Conservation (phyloP, 2,797 vertebrate genomes). For the Clarias laeviceps region DNA sequence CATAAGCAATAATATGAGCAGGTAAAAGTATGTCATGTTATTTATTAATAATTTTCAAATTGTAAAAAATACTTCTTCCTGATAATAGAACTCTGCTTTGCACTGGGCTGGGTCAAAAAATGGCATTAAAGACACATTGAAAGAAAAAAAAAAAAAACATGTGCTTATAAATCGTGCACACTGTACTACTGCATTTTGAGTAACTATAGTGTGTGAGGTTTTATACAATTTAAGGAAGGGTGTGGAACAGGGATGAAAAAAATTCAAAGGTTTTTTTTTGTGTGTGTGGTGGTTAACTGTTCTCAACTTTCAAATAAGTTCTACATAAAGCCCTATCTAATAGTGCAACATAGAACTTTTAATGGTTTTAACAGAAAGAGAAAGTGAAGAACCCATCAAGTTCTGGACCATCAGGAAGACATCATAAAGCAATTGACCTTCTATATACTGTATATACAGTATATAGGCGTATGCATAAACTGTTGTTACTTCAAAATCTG, state of each 20-base stretch:
- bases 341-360: background rate
- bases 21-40: background rate
- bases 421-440: background rate
- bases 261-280: background rate
- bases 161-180: background rate
- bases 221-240: background rate
- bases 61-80: too few species aligned
- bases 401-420: background rate
- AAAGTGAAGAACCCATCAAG: background rate
- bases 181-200: background rate
- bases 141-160: background rate
- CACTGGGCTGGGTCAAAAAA: background rate
- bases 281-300: background rate
- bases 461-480: background rate
- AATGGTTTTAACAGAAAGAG: background rate
- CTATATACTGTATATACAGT: too few species aligned
- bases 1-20: background rate
- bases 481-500: background rate
- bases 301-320: background rate
- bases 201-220: background rate
- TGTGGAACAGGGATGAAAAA: background rate
- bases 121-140: background rate
- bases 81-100: background rate
- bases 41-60: background rate
- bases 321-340: background rate